phyloP scores from a whole-genome alignment of 2,797 vertebrate species.

The Coilia nasus region DNA sequence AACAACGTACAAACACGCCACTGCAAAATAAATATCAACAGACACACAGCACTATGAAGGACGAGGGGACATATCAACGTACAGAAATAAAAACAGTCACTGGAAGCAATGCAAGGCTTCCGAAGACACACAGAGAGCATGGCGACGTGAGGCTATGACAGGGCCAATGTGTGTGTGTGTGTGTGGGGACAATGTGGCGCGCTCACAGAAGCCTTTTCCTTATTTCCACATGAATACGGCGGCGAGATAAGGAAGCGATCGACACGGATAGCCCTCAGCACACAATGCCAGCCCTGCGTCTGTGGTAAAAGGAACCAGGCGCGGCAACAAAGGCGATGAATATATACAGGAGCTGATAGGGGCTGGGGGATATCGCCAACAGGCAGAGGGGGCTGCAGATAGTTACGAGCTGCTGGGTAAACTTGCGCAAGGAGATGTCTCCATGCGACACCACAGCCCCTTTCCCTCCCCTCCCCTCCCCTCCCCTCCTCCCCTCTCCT shows the following conservation, averaged over 20 bases:
- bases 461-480: background rate
- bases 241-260: slow-evolving; percentile 19
- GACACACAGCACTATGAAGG: background rate
- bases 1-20: background rate
- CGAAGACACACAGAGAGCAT: slow-evolving; percentile 33
- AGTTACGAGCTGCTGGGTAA: slow-evolving; percentile 22
- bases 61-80: background rate
- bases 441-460: slow-evolving; percentile 1
- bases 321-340: slow-evolving; percentile 20
- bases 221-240: slow-evolving; percentile 21
- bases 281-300: background rate
- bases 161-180: background rate
- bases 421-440: slow-evolving; percentile 19
- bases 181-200: slow-evolving; percentile 22
- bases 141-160: background rate
- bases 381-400: background rate
- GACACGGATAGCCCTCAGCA: slow-evolving; percentile 23
- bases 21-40: background rate
- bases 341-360: slow-evolving; percentile 22
- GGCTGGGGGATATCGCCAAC: background rate
- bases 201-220: background rate
- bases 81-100: background rate
- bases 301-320: background rate
- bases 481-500: too few relatives aligned
- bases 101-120: background rate